Evolutionary conservation across 1,140 invertebrate species (phyloP).

Genomic region (Andrena cerasifolii): DNA sequence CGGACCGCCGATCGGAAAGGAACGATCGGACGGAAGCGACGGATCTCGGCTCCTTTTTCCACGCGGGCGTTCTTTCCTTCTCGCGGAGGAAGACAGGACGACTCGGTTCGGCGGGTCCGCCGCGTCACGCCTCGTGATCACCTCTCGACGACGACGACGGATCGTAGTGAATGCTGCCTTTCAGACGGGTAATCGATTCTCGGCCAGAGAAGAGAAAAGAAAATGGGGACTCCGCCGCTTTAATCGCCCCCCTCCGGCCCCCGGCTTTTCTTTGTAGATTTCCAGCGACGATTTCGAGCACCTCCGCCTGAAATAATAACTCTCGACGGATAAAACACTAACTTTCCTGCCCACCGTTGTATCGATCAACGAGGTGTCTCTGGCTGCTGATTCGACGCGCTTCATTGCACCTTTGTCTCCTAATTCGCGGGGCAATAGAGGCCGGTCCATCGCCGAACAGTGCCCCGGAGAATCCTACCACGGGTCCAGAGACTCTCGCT

Average conservation of each 20-base stretch:
- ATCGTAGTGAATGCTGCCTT: slow-evolving; percentile 39
- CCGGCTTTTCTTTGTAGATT: slow-evolving; percentile 12
- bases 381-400: neutral
- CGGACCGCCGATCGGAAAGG: slow-evolving; percentile 37
- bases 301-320: slow-evolving; percentile 31
- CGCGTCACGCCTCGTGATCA: slow-evolving; percentile 47
- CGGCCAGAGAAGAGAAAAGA: slow-evolving; percentile 27
- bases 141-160: slow-evolving; percentile 45
- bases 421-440: neutral
- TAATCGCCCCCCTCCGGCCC: slow-evolving; percentile 18
- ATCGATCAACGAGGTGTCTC: slow-evolving; percentile 7
- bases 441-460: too few species aligned
- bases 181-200: slow-evolving; percentile 56
- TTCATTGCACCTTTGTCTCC: neutral
- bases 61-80: slow-evolving; percentile 6
- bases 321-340: neutral
- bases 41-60: slow-evolving; percentile 42
- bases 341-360: neutral
- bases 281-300: neutral
- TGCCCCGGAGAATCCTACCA: too few species aligned
- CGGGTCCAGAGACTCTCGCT: too few species aligned
- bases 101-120: slow-evolving; percentile 43
- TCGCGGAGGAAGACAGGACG: slow-evolving; percentile 26
- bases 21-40: slow-evolving; percentile 63
- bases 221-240: slow-evolving; percentile 30